These are phyloP conservation scores for Cichlasoma orientale DNA, from an alignment of 2,797 vertebrate genomes.

Conservation along the genomic window DNA sequence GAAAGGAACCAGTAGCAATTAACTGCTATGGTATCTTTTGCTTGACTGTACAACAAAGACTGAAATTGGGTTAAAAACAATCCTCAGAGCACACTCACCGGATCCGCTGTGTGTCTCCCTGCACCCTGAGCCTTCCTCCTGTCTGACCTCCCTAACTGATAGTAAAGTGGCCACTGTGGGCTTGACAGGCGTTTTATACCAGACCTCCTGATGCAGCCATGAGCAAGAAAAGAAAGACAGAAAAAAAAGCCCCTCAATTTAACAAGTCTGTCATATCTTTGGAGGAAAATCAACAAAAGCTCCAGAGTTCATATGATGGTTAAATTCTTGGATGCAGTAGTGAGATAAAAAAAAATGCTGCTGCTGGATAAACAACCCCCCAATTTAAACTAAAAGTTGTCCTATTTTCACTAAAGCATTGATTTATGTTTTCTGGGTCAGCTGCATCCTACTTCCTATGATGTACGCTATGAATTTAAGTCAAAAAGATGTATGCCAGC, in stretches of 20 bases:
- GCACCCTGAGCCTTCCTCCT: constrained; percentile 63
- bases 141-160: constrained; percentile 81
- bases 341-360: background rate
- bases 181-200: constrained; percentile 79
- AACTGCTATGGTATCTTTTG: background rate
- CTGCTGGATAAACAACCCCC: constrained; percentile 4
- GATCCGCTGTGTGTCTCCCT: constrained; percentile 52
- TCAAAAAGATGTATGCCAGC: constrained; percentile 5
- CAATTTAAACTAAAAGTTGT: constrained; percentile 15
- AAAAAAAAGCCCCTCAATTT: constrained; percentile 15
- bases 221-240: background rate
- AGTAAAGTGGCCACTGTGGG: constrained; percentile 79
- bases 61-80: constrained; percentile 5
- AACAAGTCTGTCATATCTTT: constrained; percentile 27
- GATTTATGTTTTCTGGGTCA: constrained; percentile 57
- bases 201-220: constrained; percentile 64
- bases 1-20: background rate
- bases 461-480: constrained; percentile 28
- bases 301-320: constrained; percentile 26
- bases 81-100: constrained; percentile 58
- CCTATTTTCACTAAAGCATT: constrained; percentile 32
- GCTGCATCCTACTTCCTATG: constrained; percentile 17
- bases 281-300: constrained; percentile 34
- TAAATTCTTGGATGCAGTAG: constrained; percentile 27
- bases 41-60: background rate